Evolutionary conservation across 2,888 invertebrate species (phyloP), one percentile per base, ranked within the genome.

Genomic region (Ganaspis brasiliensis): DNA sequence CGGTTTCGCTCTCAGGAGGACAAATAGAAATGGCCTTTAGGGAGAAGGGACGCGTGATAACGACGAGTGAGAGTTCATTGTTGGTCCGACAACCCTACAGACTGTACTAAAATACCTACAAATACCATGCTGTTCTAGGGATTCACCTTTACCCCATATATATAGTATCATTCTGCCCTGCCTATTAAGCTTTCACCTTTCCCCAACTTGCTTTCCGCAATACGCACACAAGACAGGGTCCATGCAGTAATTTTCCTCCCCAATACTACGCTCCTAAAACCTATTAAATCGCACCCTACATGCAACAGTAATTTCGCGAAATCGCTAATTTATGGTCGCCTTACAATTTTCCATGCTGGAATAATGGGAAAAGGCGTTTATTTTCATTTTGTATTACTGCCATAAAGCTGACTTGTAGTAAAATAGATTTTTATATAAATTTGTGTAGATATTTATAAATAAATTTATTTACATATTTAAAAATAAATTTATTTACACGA

Each of bases 1-100:
- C 81, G 90, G 86, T 89, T 90, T 90, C 81, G 87, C 90, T 90
- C 87, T 90, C 89, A 90, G 87, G 86, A 89, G 89, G 89, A 89
- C 90, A 90, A 90, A 90, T 88, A 88, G 88, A 83, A 89, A 88
- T 85, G 85, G 87, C 85, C 83, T 80, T 81, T 49, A 26, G 78
- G 79, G 83, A 84, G 82, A 78, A 80, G 78, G 74, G 77, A 76
- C 79, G 74, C 73, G 70, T 85, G 88, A 87, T 89, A 88, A 89
- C 87, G 86, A 88, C 84, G 83, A 81, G 83, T 83, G 87, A 83
- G 86, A 89, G 86, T 85, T 88, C 83, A 84, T 84, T 84, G 85
- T 83, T 80, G 81, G 81, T 77, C 81, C 81, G 82, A 80, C 82
- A 81, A 81, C 81, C 81, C 78, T 78, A 72, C 40, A 31, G 52